Conservation (phyloP, 2,113 vertebrate genomes). For the Sula dactylatra region DNA sequence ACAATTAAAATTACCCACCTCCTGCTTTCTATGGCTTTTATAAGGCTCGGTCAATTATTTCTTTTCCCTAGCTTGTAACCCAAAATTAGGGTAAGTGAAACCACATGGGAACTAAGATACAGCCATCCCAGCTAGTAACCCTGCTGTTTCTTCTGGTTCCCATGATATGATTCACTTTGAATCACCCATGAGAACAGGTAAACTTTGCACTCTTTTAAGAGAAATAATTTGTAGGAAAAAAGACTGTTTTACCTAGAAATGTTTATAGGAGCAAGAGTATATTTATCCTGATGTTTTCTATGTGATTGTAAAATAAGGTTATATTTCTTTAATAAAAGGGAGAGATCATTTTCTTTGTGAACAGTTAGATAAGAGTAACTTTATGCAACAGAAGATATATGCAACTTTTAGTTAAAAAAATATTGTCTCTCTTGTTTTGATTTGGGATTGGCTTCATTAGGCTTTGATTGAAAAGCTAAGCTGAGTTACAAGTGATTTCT, state of each 20-base stretch:
- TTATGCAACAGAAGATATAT: neutral
- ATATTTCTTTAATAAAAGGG: neutral
- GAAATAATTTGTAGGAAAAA: neutral
- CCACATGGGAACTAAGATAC: neutral
- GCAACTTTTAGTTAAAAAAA: neutral
- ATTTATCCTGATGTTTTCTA: neutral
- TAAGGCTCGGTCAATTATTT: neutral
- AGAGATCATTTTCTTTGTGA: neutral
- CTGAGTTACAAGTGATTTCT: neutral
- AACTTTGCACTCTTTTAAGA: neutral
- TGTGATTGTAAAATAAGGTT: neutral
- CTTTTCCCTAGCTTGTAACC: neutral
- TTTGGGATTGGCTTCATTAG: neutral
- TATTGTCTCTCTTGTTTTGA: neutral
- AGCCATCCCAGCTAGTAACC: neutral
- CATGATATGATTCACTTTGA: neutral
- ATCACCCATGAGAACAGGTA: neutral
- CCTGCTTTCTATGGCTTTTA: neutral
- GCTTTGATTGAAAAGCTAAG: neutral
- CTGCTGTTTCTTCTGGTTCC: neutral
- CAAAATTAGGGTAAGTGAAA: neutral
- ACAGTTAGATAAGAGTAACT: neutral
- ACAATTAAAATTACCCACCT: neutral
- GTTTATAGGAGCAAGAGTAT: accelerated
- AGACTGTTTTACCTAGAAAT: neutral